Base-by-base conservation (phyloP, 2,888 invertebrate species). In the Pediacus dermestoides region DNA sequence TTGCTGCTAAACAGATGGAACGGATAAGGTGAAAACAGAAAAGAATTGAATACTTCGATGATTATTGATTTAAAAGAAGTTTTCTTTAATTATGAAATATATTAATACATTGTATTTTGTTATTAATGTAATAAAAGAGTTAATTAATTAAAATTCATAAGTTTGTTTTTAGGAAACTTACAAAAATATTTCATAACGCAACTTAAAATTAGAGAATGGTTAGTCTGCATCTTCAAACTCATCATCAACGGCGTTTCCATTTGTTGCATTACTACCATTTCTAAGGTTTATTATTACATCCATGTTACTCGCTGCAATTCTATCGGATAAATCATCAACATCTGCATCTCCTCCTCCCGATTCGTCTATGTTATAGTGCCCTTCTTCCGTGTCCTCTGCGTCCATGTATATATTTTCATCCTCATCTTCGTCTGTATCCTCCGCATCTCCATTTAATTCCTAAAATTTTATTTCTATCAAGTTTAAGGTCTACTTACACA, bases 391-490 rank as follows among this genome's bases (percentile, higher is more conserved):
- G 28, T 74, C 72, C 54, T 61, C 63, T 10, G 63, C 63, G 52
- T 63, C 63, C 21, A 50, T 58, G 47, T 55, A 63, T 6, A 73
- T 64, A 48, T 70, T 68, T 46, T 72, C 69, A 45, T 74, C 73
- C 53, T 74, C 73, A 13, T 68, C 68, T 57, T 85, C 83, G 26
- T 76, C 61, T 16, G 57, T 73, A 48, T 85, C 82, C 22, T 76
- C 74, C 7, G 84, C 82, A 66, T 88, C 88, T 2, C 88, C 89
- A 72, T 90, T 85, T 42, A 89, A 70, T 9, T 80, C 64, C 64
- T 66, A 16, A 16, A 16, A 16, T 33, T 34, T 7, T 16, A 28
- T 2, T 11, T 9, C 18, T 4, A 35, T 26, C 10, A 6, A 27
- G 26, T 10, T n/a, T 31, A 13, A 12, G 3, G 8, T 3, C 9